These are phyloP conservation scores for Sciaenops ocellatus DNA, from an alignment of 2,797 vertebrate species.

Conservation along the genomic window DNA sequence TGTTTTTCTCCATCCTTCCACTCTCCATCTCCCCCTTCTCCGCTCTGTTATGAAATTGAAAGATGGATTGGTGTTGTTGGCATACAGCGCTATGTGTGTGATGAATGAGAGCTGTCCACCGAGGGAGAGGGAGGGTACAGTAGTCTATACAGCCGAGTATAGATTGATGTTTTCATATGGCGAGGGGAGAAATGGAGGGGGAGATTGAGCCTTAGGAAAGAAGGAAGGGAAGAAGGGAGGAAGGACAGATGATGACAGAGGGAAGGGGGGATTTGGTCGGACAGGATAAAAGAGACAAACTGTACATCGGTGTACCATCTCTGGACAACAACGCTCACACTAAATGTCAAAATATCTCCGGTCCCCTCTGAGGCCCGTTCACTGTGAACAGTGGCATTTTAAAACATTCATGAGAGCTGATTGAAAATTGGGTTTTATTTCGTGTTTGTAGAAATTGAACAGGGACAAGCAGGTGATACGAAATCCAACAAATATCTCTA, in stretches of 20 bases:
- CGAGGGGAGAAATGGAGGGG: slow-evolving; percentile 37
- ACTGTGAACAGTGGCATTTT: slow-evolving; percentile 53
- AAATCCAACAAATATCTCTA: background rate
- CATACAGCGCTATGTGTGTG: slow-evolving; percentile 56
- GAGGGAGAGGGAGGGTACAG: slow-evolving; percentile 60
- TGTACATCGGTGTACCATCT: slow-evolving; percentile 37
- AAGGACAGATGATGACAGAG: slow-evolving; percentile 53
- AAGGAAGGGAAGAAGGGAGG: slow-evolving; percentile 39
- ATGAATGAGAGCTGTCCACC: slow-evolving; percentile 80
- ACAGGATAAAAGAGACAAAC: slow-evolving; percentile 47
- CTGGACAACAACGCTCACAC: slow-evolving; percentile 41
- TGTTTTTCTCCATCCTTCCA: slow-evolving; percentile 45
- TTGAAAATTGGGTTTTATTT: slow-evolving; percentile 60
- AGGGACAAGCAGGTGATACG: background rate
- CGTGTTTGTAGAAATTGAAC: slow-evolving; percentile 6
- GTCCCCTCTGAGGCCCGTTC: slow-evolving; percentile 27
- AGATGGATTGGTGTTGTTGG: slow-evolving; percentile 74
- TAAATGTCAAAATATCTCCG: slow-evolving; percentile 62
- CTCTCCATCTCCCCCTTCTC: slow-evolving; percentile 17
- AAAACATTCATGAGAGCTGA: slow-evolving; percentile 65
- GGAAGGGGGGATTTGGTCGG: slow-evolving; percentile 47
- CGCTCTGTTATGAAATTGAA: slow-evolving; percentile 74
- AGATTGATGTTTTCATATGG: slow-evolving; percentile 76
- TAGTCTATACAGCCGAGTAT: slow-evolving; percentile 63
- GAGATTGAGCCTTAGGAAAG: slow-evolving; percentile 46